phyloP scores from a whole-genome alignment of 2,113 vertebrate genomes.

The Psettodes erumei region DNA sequence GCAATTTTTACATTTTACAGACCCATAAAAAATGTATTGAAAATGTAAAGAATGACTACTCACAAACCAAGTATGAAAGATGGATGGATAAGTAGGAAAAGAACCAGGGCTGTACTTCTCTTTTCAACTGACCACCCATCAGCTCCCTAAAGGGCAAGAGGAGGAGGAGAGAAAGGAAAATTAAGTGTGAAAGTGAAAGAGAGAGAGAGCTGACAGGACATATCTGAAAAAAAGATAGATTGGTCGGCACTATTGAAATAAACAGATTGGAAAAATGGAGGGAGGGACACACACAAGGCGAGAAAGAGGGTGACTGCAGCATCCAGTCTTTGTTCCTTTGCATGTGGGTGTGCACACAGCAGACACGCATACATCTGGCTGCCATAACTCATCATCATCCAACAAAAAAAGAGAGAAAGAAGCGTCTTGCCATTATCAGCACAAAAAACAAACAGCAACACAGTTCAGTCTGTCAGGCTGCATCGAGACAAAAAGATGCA shows the following conservation, averaged over 20 bases:
- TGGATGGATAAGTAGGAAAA: neutral
- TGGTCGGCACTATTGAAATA: constrained; percentile 48
- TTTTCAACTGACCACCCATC: constrained; percentile 12
- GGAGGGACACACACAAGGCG: constrained; percentile 43
- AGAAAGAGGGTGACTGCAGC: constrained; percentile 30
- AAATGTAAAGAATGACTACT: neutral
- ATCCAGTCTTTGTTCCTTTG: constrained; percentile 63
- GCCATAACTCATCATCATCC: constrained; percentile 70
- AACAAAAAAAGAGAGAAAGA: constrained; percentile 23
- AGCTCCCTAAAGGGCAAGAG: constrained; percentile 15
- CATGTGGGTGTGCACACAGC: constrained; percentile 41
- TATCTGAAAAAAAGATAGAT: constrained; percentile 43
- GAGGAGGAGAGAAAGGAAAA: constrained; percentile 26
- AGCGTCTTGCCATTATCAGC: constrained; percentile 54
- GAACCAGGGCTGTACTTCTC: neutral
- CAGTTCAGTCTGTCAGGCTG: constrained; percentile 53
- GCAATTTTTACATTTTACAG: constrained; percentile 1
- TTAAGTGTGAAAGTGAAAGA: neutral
- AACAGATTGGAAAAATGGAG: constrained; percentile 58
- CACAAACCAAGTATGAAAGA: neutral
- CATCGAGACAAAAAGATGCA: constrained; percentile 16
- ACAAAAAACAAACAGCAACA: constrained; percentile 50
- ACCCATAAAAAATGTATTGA: neutral
- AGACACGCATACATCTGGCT: constrained; percentile 55
- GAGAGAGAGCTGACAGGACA: constrained; percentile 38